Conservation (phyloP, 1,140 invertebrate genomes). For the Helicoverpa armigera region DNA sequence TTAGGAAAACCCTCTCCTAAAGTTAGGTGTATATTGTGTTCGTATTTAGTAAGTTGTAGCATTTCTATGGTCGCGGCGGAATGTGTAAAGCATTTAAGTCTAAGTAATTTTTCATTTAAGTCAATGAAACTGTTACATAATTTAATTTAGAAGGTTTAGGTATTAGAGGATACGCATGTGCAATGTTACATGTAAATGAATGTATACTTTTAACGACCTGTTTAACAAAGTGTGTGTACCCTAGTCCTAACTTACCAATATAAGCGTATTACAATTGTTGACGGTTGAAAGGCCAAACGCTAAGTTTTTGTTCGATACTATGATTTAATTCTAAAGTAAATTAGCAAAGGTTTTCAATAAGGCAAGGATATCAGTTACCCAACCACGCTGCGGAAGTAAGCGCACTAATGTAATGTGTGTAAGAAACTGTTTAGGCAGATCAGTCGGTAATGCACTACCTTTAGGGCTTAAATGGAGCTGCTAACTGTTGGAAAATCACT, state of each 20-base stretch:
- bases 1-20: too few species aligned
- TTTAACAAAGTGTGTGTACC: background rate
- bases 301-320: background rate
- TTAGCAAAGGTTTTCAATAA: background rate
- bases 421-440: background rate
- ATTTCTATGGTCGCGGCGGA: too few species aligned
- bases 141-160: too few species aligned
- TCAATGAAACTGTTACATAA: too few species aligned
- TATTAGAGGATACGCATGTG: too few species aligned
- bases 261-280: background rate
- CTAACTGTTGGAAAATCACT: background rate
- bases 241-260: background rate
- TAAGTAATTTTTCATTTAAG: too few species aligned
- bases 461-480: background rate
- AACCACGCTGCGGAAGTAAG: background rate
- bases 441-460: background rate
- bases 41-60: too few species aligned
- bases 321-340: background rate
- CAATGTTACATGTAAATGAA: too few species aligned
- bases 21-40: too few species aligned
- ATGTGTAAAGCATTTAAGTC: too few species aligned
- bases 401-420: background rate
- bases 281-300: constrained; percentile 4
- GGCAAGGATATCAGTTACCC: background rate
- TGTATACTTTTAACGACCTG: background rate